These are phyloP conservation scores for Drosophila azteca DNA, from an alignment of 1,140 invertebrate species.

Conservation along the genomic window DNA sequence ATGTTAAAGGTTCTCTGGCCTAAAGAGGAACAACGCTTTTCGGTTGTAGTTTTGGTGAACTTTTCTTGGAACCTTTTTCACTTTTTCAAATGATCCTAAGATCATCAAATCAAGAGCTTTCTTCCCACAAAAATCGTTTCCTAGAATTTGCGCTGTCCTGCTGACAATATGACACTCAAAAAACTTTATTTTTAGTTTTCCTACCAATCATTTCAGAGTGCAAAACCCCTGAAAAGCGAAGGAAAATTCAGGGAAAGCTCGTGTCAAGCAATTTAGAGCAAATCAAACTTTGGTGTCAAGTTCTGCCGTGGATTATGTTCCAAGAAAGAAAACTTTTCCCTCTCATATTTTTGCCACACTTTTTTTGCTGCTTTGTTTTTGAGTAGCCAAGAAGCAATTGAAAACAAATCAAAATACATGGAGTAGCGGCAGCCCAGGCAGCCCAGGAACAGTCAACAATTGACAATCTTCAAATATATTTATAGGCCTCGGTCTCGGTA, in stretches of 20 bases:
- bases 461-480: slow-evolving; percentile 73
- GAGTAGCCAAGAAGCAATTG: slow-evolving; percentile 66
- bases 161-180: too few relatives aligned
- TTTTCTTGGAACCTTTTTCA: too few relatives aligned
- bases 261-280: slow-evolving; percentile 39
- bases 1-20: too few relatives aligned
- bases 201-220: not conserved
- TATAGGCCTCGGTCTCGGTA: slow-evolving; percentile 55
- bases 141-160: too few relatives aligned
- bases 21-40: too few relatives aligned
- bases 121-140: too few relatives aligned
- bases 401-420: slow-evolving; percentile 71
- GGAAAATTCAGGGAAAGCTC: not conserved
- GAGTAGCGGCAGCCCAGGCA: slow-evolving; percentile 24
- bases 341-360: not conserved
- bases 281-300: slow-evolving; percentile 71
- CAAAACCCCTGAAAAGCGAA: not conserved
- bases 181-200: too few relatives aligned
- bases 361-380: slow-evolving; percentile 5
- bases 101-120: too few relatives aligned
- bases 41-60: too few relatives aligned
- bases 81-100: not conserved
- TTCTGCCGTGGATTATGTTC: slow-evolving; percentile 52
- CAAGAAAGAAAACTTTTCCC: slow-evolving; percentile 53
- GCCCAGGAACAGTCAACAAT: slow-evolving; percentile 67